Conservation (phyloP, 2,113 vertebrate genomes). For the Gymnobelideus leadbeateri region DNA sequence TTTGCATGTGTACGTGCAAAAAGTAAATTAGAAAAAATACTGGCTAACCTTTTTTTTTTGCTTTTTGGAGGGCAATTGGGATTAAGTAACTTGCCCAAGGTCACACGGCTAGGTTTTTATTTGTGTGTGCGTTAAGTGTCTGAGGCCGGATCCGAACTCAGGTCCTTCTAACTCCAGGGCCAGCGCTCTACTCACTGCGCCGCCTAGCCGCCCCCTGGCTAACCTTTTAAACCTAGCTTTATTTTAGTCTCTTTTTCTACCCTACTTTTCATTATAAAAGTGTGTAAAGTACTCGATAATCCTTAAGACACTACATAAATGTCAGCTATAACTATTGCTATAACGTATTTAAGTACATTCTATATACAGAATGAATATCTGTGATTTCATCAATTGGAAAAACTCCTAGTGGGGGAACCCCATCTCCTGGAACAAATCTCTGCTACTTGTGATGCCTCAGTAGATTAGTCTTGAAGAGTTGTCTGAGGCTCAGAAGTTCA, state of each 20-base stretch:
- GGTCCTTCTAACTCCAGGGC: no score
- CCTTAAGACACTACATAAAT: not conserved
- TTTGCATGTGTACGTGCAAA: not conserved
- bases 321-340: not conserved
- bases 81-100: no score
- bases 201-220: no score
- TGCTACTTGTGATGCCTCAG: not conserved
- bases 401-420: not conserved
- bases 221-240: not conserved
- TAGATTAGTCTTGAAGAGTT: not conserved
- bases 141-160: no score
- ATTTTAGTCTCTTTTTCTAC: slow-evolving; percentile 1
- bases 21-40: not conserved
- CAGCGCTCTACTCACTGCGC: no score
- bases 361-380: not conserved
- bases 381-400: not conserved
- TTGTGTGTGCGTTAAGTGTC: no score
- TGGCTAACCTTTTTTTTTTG: not conserved
- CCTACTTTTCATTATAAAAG: not conserved
- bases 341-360: not conserved
- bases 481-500: not conserved
- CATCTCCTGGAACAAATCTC: not conserved
- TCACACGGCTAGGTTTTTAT: no score
- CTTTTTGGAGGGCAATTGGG: no score
- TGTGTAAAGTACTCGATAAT: not conserved